Conservation (phyloP, 1,140 invertebrate species). For the Drosophila bocqueti region DNA sequence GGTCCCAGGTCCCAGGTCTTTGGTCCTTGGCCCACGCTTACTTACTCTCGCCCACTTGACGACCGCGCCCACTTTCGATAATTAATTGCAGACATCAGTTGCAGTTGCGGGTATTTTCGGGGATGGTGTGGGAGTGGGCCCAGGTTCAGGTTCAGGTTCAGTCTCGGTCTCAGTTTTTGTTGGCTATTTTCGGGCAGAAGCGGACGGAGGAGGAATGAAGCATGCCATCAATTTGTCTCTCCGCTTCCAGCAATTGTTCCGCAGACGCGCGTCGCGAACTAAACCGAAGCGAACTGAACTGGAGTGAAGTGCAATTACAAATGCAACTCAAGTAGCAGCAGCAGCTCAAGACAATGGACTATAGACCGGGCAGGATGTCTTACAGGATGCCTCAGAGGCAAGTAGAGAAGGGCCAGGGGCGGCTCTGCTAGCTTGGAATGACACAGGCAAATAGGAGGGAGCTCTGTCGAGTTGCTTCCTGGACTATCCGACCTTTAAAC, state of each 20-base stretch:
- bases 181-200: constrained; percentile 24
- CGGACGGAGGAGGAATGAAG: constrained; percentile 45
- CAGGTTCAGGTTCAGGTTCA: background rate
- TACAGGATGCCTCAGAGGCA: background rate
- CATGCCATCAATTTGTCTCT: constrained; percentile 83
- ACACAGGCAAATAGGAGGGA: constrained; percentile 52
- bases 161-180: constrained; percentile 22
- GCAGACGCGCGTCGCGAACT: constrained; percentile 40
- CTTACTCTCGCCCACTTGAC: constrained; percentile 76
- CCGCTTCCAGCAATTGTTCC: constrained; percentile 70
- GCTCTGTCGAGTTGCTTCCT: background rate
- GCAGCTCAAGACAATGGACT: constrained; percentile 31
- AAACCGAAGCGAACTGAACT: constrained; percentile 36
- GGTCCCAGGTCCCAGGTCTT: constrained; percentile 1
- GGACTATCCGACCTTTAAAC: background rate
- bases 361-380: constrained; percentile 7
- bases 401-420: constrained; percentile 4
- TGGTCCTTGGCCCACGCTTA: constrained; percentile 42
- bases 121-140: background rate
- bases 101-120: constrained; percentile 65
- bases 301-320: constrained; percentile 79
- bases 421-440: constrained; percentile 47
- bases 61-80: constrained; percentile 84
- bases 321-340: constrained; percentile 78
- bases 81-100: constrained; percentile 85